Evolutionary conservation across 2,888 invertebrate species (phyloP), one percentile per base, ranked within the genome.

Genomic region (Epirrhoe tristata): DNA sequence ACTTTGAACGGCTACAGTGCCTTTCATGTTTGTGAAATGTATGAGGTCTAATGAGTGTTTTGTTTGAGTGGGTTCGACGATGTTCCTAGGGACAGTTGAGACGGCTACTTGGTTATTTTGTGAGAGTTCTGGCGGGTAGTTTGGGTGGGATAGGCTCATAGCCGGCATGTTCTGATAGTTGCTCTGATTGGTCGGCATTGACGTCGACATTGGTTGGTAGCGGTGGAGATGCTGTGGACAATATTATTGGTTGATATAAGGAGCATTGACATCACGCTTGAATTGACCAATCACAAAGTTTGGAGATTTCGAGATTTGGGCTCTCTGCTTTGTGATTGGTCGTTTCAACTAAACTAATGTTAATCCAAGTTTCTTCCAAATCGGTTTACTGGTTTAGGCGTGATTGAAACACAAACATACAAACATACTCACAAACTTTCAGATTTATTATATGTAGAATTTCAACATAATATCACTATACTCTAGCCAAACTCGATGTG

Each of bases 151-250:
- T 55, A 91, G 93, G 74, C 87, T 86, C 92, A 93, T 92, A 51
- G 85, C 82, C 7, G 89, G 79, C 77, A 86, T 76, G 82, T 88
- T 89, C 67, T 89, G 90, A 75, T 90, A 89, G 78, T 82, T 87
- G 79, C 84, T 76, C 1, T 74, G 80, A 36, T 55, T 55, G 1
- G 83, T 74, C 1, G 92, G 93, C 5, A 92, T 87, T 0, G 93
- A 93, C 72, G 90, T 80, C 1, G 93, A 86, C 91, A 93, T 91
- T 48, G 79, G 92, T 71, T 89, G 93, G 81, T 89, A 91, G 68
- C 91, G 87, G 69, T 89, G 87, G 6, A 85, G 64, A 56, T 88
- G 89, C 88, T 91, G 86, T 0, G 81, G 84, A 51, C 5, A 54
- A 12, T 32, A 31, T 36, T 36, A 24, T 12, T 43, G 6, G 16